phyloP scores from a whole-genome alignment of 2,888 invertebrate genomes.

The Campoplex nolae region DNA sequence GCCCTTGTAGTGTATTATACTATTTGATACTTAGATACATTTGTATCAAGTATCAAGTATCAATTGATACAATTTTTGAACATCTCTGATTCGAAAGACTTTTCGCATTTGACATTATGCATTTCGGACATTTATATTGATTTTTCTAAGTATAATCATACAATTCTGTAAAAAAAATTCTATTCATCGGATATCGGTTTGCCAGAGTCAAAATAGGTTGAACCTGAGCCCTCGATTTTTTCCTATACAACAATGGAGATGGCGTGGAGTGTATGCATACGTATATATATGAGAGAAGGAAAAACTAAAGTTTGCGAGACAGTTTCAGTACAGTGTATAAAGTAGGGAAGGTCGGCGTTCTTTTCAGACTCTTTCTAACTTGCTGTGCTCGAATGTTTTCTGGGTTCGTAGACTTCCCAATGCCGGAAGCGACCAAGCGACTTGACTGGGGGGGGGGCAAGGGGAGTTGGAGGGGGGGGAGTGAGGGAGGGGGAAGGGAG shows the following conservation, averaged over 20 bases:
- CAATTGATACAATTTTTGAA: too few species aligned
- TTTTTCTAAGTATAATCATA: background rate
- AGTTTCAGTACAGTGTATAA: constrained; percentile 50
- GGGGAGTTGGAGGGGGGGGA: background rate
- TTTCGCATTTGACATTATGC: background rate
- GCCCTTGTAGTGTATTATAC: too few species aligned
- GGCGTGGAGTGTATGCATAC: background rate
- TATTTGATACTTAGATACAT: too few species aligned
- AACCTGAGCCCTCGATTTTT: constrained; percentile 20
- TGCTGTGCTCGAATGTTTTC: constrained; percentile 63
- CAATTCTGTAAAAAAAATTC: background rate
- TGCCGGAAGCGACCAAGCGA: constrained; percentile 66
- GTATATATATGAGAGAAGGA: constrained; percentile 2
- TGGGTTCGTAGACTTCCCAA: constrained; percentile 49
- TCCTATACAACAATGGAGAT: background rate
- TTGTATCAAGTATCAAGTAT: too few species aligned
- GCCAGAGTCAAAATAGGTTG: background rate
- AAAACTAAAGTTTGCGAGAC: constrained; percentile 45
- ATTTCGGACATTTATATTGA: background rate
- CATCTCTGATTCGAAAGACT: too few species aligned
- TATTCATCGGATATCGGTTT: constrained; percentile 36
- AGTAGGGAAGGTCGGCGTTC: constrained; percentile 48
- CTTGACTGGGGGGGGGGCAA: constrained; percentile 31
- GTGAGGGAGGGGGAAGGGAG: background rate
- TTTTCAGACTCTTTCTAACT: constrained; percentile 59